Evolutionary conservation across 92 coral and sea anemone species (phyloP).

Genomic region (Zoanthus solanderi): DNA sequence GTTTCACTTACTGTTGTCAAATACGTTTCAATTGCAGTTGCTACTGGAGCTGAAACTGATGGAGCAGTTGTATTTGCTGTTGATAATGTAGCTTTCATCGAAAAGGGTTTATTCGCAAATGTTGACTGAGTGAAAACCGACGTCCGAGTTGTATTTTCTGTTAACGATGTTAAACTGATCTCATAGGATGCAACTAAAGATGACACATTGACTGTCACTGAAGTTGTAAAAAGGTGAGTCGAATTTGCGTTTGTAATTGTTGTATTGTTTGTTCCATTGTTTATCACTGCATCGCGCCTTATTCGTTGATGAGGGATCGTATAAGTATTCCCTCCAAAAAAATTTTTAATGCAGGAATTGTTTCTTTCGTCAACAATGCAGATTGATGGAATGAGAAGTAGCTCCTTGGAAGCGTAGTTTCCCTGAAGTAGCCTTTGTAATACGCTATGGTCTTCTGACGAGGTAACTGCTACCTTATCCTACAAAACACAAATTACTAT

Average conservation of each 20-base stretch:
- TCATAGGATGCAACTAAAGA: not conserved
- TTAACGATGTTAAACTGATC: not conserved
- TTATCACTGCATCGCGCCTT: slow-evolving; percentile 2
- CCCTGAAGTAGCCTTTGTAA: slow-evolving; percentile 5
- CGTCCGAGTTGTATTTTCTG: not conserved
- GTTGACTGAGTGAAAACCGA: no score
- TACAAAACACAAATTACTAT: not conserved
- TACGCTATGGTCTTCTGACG: not conserved
- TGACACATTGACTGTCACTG: not conserved
- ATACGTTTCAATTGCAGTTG: no score
- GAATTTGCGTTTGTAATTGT: no score
- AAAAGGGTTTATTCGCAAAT: no score
- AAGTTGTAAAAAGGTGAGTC: not conserved
- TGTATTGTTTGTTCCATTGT: no score
- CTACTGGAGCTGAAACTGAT: no score
- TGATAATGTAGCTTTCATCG: no score
- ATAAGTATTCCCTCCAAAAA: not conserved
- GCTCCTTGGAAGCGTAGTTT: not conserved
- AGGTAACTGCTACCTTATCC: slow-evolving; percentile 13
- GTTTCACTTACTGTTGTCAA: no score
- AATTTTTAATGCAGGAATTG: not conserved
- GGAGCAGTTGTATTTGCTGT: no score
- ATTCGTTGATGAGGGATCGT: not conserved
- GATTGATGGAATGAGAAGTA: not conserved
- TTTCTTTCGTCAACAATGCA: slow-evolving; percentile 10